Percentiles rank a stretch among this genome's conserved stretches.
Conservation (phyloP, 1,140 invertebrate species). For the Parapsyche elsis region DNA sequence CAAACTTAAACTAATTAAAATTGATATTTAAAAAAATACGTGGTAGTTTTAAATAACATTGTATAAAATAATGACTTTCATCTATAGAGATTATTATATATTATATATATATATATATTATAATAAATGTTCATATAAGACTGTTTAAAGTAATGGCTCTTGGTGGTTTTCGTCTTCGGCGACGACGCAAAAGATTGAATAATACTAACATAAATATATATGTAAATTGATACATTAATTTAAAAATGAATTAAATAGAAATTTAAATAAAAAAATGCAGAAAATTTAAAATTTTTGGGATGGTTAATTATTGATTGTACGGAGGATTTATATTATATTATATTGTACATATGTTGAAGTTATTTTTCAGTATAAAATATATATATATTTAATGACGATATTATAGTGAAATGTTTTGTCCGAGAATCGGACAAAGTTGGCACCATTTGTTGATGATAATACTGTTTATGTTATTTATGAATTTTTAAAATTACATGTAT, state of each 20-base stretch:
- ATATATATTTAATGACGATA: conserved; percentile 11
- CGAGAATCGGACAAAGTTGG: neutral
- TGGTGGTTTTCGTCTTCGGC: conserved; percentile 10
- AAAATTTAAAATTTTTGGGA: neutral
- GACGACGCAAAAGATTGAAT: conserved; percentile 2
- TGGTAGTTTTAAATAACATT: conserved; percentile 34
- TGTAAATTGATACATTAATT: neutral
- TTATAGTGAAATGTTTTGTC: conserved; percentile 26
- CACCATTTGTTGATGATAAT: conserved; percentile 9
- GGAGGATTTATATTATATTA: neutral
- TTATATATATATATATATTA: neutral
- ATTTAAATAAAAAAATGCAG: neutral
- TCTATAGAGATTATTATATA: conserved; percentile 22
- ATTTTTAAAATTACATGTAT: no score
- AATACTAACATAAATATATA: conserved; percentile 29
- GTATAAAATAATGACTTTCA: conserved; percentile 35
- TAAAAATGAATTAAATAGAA: neutral
- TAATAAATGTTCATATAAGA: conserved; percentile 47
- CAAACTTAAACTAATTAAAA: conserved; percentile 17
- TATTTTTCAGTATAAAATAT: conserved; percentile 30
- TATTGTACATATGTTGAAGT: conserved; percentile 22
- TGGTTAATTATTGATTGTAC: neutral
- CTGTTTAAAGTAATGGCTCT: conserved; percentile 40
- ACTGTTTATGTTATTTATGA: neutral
- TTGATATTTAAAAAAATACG: conserved; percentile 38